Evolutionary conservation across 1,140 invertebrate genomes (phyloP).

Genomic region (Orchesella cincta): DNA sequence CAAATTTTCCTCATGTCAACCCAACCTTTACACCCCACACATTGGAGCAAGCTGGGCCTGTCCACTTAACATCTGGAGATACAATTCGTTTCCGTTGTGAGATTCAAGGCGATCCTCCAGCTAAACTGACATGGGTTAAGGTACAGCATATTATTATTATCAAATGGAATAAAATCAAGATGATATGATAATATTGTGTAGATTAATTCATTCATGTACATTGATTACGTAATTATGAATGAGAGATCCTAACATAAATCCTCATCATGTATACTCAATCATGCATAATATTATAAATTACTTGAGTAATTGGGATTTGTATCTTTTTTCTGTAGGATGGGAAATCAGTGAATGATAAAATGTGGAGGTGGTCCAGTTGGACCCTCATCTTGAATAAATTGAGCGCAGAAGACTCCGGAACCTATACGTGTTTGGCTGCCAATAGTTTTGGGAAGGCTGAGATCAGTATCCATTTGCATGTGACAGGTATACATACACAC

Average conservation of each 20-base stretch:
- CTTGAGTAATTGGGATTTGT: too few relatives aligned
- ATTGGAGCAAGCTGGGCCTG: conserved; percentile 43
- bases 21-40: conserved; percentile 42
- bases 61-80: conserved; percentile 46
- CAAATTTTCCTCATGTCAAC: conserved; percentile 6
- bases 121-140: conserved; percentile 48
- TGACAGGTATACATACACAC: conserved; percentile 46
- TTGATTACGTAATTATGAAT: too few relatives aligned
- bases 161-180: conserved; percentile 14
- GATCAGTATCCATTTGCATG: conserved; percentile 41
- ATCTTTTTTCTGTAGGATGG: conserved; percentile 46
- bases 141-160: too few relatives aligned
- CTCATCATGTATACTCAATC: too few relatives aligned
- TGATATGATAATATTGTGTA: background rate
- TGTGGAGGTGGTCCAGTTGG: conserved; percentile 45
- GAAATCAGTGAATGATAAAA: conserved; percentile 43
- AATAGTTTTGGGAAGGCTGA: conserved; percentile 47
- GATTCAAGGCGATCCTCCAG: conserved; percentile 42
- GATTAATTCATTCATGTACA: too few relatives aligned
- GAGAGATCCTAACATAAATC: too few relatives aligned
- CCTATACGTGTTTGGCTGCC: conserved; percentile 46
- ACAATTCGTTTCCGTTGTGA: conserved; percentile 48
- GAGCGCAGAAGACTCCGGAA: conserved; percentile 48
- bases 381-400: conserved; percentile 44
- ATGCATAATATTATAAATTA: too few relatives aligned